These are phyloP conservation scores for Magallana nippona DNA, from an alignment of 2,888 invertebrate genomes.

Conservation along the genomic window DNA sequence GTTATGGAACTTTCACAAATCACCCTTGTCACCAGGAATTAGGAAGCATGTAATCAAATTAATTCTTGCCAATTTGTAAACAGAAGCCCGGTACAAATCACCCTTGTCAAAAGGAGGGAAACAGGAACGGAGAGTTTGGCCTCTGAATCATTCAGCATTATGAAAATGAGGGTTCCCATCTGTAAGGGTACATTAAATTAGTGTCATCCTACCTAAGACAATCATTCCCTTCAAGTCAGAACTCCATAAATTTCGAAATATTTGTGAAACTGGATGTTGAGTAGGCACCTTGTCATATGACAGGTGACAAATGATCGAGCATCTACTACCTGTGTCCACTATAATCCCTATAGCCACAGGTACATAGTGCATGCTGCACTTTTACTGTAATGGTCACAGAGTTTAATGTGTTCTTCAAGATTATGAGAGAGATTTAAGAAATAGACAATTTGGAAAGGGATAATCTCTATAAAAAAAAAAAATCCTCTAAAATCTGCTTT, in stretches of 20 bases:
- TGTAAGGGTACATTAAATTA: not conserved
- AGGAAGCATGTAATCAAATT: conserved; percentile 20
- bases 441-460: no score
- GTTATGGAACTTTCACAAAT: conserved; percentile 30
- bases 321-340: not conserved
- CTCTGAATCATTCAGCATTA: conserved; percentile 8
- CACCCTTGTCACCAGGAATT: conserved; percentile 28
- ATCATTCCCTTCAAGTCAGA: not conserved
- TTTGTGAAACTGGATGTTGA: not conserved
- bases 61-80: conserved; percentile 26
- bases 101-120: conserved; percentile 3
- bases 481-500: no score
- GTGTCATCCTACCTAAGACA: conserved; percentile 16
- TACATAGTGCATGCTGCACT: not conserved
- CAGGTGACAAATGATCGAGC: not conserved
- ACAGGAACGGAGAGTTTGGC: not conserved
- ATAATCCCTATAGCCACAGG: conserved; percentile 3
- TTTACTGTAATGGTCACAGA: not conserved
- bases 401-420: not conserved
- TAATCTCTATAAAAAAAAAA: no score
- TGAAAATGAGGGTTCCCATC: not conserved
- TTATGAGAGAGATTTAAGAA: no score
- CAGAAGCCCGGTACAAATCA: conserved; percentile 17
- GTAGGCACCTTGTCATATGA: not conserved
- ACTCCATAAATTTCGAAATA: conserved; percentile 26